Percentiles rank a stretch among this genome's conserved stretches.
Evolutionary conservation across 2,888 invertebrate species (phyloP).

Genomic region (Tenthredo amoena): DNA sequence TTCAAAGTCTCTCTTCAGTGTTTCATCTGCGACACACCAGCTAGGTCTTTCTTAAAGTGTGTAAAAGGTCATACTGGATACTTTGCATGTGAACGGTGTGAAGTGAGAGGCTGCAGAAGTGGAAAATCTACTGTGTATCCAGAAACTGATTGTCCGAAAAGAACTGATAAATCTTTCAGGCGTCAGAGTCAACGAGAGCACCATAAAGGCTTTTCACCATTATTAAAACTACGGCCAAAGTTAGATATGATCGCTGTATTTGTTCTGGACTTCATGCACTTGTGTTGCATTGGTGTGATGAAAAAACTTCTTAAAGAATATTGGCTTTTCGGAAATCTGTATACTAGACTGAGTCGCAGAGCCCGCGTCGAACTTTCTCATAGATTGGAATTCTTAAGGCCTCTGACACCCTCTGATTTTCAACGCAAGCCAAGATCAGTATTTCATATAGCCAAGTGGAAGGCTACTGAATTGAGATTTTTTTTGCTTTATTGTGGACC

Average conservation of each 20-base stretch:
- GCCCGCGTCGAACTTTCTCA: neutral
- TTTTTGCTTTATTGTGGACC: slow-evolving; percentile 14
- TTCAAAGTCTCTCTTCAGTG: neutral
- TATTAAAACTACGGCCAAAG: slow-evolving; percentile 6
- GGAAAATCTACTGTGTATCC: slow-evolving; percentile 8
- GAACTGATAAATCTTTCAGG: slow-evolving; percentile 33
- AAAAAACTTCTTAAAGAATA: slow-evolving; percentile 49
- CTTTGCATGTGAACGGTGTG: neutral
- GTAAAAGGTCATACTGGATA: neutral
- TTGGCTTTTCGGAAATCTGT: slow-evolving; percentile 6
- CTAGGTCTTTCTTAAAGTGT: neutral
- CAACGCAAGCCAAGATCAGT: neutral
- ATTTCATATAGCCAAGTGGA: neutral
- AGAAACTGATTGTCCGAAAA: neutral
- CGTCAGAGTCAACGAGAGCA: slow-evolving; percentile 24
- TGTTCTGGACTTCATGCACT: slow-evolving; percentile 10
- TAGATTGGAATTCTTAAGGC: neutral
- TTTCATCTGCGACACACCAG: slow-evolving; percentile 7
- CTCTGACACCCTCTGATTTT: neutral
- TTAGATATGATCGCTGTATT: neutral
- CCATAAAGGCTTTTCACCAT: slow-evolving; percentile 21
- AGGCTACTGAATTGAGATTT: slow-evolving; percentile 13
- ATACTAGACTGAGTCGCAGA: neutral
- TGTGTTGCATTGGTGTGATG: neutral
- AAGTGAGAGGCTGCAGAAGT: neutral